A percentile compares a stretch with the other conserved stretches of the same genome.
These are phyloP conservation scores for Zapus hudsonius DNA, from an alignment of 2,113 vertebrate genomes.

Conservation along the genomic window DNA sequence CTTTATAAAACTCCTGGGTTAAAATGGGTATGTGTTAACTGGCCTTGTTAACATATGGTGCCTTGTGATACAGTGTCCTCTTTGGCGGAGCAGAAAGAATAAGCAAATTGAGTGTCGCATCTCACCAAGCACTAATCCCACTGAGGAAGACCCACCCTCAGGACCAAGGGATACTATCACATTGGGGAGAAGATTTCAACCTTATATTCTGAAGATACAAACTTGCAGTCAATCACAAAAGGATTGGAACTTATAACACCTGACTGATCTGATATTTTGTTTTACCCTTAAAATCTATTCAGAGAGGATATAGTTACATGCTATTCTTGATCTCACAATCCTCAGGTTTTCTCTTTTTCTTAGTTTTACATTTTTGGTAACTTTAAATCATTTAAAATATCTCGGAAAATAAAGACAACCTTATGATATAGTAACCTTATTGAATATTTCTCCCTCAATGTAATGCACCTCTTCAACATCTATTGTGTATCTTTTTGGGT, in stretches of 20 bases:
- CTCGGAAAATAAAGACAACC: not conserved
- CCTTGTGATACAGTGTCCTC: not conserved
- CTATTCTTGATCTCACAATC: not conserved
- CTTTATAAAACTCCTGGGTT: not conserved
- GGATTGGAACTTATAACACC: not conserved
- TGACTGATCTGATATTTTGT: no score
- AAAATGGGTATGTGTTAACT: not conserved
- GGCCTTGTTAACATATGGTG: no score
- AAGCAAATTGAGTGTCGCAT: no score
- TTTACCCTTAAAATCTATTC: no score
- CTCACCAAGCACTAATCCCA: not conserved
- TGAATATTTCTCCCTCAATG: not conserved
- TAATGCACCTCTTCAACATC: not conserved
- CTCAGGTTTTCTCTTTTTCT: not conserved
- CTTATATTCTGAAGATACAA: not conserved
- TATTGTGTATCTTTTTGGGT: not conserved
- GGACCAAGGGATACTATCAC: no score
- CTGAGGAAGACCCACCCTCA: not conserved
- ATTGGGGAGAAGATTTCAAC: not conserved
- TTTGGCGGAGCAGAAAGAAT: no score
- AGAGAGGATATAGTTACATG: not conserved
- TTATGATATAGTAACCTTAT: not conserved
- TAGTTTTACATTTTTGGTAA: not conserved
- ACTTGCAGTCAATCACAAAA: not conserved
- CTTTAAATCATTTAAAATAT: not conserved